Percentiles rank a stretch among this genome's conserved stretches.
phyloP scores from a whole-genome alignment of 2,797 vertebrate genomes.

The Xenentodon cancila region DNA sequence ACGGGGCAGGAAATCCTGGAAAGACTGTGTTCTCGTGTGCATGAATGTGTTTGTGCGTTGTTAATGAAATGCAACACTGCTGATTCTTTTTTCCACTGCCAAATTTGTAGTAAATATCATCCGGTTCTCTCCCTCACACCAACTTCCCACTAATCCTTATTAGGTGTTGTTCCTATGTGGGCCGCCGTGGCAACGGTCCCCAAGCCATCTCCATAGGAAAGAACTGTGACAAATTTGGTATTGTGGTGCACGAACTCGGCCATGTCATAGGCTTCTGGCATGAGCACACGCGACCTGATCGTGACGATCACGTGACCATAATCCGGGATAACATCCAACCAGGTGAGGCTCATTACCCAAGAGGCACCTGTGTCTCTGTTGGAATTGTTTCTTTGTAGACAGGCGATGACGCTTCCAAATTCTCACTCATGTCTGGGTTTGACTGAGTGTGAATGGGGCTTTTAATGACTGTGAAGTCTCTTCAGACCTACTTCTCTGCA shows the following conservation, averaged over 20 bases:
- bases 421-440: conserved; percentile 25
- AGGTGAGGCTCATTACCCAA: conserved; percentile 78
- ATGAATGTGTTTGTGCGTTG: conserved; percentile 23
- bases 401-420: conserved; percentile 12
- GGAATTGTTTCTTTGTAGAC: not conserved
- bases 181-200: conserved; percentile 91
- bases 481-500: conserved; percentile 17
- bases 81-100: conserved; percentile 27
- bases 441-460: conserved; percentile 59
- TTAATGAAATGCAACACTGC: conserved; percentile 9
- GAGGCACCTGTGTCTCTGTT: conserved; percentile 19
- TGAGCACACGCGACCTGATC: conserved; percentile 92
- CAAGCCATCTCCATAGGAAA: conserved; percentile 97
- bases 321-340: conserved; percentile 95
- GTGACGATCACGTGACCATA: conserved; percentile 93
- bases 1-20: conserved; percentile 72
- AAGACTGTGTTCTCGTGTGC: conserved; percentile 28
- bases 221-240: conserved; percentile 97
- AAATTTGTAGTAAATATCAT: conserved; percentile 55
- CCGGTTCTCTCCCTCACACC: conserved; percentile 44
- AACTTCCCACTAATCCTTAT: conserved; percentile 50
- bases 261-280: conserved; percentile 98
- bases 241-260: conserved; percentile 95
- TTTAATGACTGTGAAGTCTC: conserved; percentile 66
- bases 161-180: conserved; percentile 97